Conservation (phyloP, 2,888 invertebrate genomes). For the Chloromyia formosa region DNA sequence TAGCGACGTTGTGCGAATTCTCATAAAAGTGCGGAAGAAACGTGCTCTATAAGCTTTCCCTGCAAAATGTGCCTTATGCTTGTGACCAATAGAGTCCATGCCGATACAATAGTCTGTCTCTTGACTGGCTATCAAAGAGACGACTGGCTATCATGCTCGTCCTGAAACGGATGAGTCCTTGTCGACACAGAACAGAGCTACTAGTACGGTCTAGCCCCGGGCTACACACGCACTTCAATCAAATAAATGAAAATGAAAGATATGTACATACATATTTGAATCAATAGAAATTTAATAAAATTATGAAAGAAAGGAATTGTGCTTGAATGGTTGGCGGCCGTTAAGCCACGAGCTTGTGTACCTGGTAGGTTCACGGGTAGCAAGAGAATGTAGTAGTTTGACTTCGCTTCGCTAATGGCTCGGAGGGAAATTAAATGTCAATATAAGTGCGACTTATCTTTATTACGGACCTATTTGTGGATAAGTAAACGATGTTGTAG, state of each 20-base stretch:
- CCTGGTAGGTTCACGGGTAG: background rate
- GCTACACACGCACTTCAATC: slow-evolving; percentile 16
- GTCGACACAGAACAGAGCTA: no score
- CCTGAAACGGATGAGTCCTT: background rate
- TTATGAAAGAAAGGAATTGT: background rate
- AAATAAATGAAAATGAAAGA: background rate
- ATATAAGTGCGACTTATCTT: background rate
- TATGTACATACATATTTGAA: slow-evolving; percentile 17
- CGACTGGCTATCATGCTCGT: no score
- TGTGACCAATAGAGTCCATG: no score
- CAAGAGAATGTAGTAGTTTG: background rate
- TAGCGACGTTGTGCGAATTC: slow-evolving; percentile 12
- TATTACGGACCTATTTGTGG: no score
- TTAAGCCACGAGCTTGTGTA: background rate
- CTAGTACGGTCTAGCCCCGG: background rate
- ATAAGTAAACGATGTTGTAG: background rate
- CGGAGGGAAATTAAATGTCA: slow-evolving; percentile 18
- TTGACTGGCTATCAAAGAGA: background rate
- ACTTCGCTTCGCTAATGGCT: slow-evolving; percentile 25
- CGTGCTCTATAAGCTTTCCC: background rate
- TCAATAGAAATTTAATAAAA: slow-evolving; percentile 30
- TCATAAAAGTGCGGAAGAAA: slow-evolving; percentile 18
- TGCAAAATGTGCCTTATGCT: background rate
- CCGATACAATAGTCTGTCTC: no score
- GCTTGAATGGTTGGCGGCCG: background rate